Conservation (phyloP, 2,797 vertebrate species). For the Phataginus tetradactyla region DNA sequence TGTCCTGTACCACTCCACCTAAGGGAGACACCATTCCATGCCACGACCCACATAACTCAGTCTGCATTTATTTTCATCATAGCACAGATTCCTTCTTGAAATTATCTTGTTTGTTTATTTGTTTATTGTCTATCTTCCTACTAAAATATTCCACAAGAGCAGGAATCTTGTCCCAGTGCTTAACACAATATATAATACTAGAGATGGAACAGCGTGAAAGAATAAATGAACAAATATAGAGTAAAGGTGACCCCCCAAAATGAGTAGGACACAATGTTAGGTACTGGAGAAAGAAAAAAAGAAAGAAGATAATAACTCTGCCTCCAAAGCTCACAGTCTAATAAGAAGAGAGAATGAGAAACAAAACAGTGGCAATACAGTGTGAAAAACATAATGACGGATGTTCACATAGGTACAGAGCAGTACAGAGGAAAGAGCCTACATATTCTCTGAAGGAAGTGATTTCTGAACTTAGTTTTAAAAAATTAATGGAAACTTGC, state of each 20-base stretch:
- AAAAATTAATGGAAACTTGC: conserved; percentile 26
- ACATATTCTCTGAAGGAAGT: not conserved
- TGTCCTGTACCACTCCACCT: not conserved
- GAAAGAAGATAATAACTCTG: not conserved
- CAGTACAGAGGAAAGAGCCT: not conserved
- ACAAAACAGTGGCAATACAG: not conserved
- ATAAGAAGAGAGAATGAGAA: not conserved
- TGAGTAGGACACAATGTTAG: not conserved
- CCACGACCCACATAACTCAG: not conserved
- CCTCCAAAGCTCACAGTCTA: not conserved
- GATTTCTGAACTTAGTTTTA: conserved; percentile 44
- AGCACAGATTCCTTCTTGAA: not conserved
- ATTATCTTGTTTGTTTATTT: not conserved
- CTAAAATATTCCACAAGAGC: not conserved
- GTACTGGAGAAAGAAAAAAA: not conserved
- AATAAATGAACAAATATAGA: not conserved
- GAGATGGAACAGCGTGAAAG: not conserved
- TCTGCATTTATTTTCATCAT: not conserved
- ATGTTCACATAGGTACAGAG: not conserved
- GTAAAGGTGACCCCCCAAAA: not conserved
- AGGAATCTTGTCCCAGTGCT: not conserved
- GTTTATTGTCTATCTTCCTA: not conserved
- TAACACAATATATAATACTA: not conserved
- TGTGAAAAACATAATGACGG: not conserved
- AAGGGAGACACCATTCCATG: not conserved